These are phyloP conservation scores for Pocillopora damicornis DNA, from an alignment of 64 coral and sea anemone species.

Conservation along the genomic window DNA sequence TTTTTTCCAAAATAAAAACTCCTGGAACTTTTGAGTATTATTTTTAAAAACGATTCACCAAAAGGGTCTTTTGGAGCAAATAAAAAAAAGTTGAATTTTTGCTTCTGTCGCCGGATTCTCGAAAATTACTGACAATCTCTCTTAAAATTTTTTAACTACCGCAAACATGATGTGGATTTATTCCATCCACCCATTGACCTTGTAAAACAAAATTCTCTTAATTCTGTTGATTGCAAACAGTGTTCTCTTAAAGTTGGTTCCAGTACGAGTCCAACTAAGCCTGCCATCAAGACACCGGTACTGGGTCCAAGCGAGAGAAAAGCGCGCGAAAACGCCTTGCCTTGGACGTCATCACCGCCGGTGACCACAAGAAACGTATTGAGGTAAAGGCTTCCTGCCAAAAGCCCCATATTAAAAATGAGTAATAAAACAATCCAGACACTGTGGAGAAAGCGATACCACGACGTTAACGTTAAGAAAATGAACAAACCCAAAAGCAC, in stretches of 20 bases:
- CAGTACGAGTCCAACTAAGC: slow-evolving; percentile 49
- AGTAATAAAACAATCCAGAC: slow-evolving; percentile 52
- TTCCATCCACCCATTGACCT: slow-evolving; percentile 37
- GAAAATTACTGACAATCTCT: too few relatives aligned
- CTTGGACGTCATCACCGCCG: slow-evolving; percentile 6
- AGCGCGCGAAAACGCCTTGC: slow-evolving; percentile 85
- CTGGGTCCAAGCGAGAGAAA: slow-evolving; percentile 57
- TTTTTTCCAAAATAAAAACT: too few relatives aligned
- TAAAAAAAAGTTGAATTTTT: too few relatives aligned
- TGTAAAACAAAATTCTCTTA: slow-evolving; percentile 56
- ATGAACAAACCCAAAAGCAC: slow-evolving; percentile 40
- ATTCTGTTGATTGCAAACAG: slow-evolving; percentile 21
- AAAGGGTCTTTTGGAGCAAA: too few relatives aligned
- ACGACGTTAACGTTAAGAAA: slow-evolving; percentile 48
- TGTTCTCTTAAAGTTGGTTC: slow-evolving; percentile 54
- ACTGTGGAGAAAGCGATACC: slow-evolving; percentile 72
- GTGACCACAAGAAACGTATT: slow-evolving; percentile 63
- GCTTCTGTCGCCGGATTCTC: too few relatives aligned
- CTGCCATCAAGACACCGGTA: slow-evolving; percentile 47
- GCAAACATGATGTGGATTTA: slow-evolving; percentile 43
- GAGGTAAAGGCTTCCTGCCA: slow-evolving; percentile 51
- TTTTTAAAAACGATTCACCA: too few relatives aligned
- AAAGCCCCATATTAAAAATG: slow-evolving; percentile 37
- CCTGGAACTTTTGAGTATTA: too few relatives aligned
- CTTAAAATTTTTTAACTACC: background rate